A percentile compares a stretch with the other conserved stretches of the same genome.
Evolutionary conservation across 2,888 invertebrate species (phyloP).

Genomic region (Griposia aprilina): DNA sequence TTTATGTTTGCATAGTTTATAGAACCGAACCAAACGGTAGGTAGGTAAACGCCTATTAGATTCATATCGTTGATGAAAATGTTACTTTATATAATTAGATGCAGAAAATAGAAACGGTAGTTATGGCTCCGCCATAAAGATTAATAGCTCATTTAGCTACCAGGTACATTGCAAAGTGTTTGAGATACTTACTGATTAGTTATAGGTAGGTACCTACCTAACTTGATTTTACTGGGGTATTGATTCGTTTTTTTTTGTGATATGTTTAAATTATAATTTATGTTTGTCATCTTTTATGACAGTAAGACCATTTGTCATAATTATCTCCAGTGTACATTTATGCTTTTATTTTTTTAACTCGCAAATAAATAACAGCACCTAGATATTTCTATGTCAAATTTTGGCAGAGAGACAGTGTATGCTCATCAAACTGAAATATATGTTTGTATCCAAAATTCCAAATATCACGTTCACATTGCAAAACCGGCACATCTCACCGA

Average conservation of each 20-base stretch:
- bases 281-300: no score
- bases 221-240: background rate
- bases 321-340: no score
- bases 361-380: no score
- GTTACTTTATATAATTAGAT: conserved; percentile 26
- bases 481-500: background rate
- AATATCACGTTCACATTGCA: no score
- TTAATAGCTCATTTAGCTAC: conserved; percentile 44
- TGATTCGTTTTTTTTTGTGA: no score
- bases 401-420: no score
- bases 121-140: conserved; percentile 38
- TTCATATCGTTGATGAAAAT: conserved; percentile 35
- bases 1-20: background rate
- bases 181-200: conserved; percentile 16
- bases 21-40: background rate
- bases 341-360: no score
- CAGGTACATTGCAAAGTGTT: conserved; percentile 27
- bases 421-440: no score
- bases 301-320: no score
- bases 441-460: no score
- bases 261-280: no score
- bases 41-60: conserved; percentile 7
- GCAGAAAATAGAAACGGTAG: conserved; percentile 48
- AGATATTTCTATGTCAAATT: no score
- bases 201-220: background rate